Conservation (phyloP, 1,140 invertebrate species). For the Prorops nasuta region DNA sequence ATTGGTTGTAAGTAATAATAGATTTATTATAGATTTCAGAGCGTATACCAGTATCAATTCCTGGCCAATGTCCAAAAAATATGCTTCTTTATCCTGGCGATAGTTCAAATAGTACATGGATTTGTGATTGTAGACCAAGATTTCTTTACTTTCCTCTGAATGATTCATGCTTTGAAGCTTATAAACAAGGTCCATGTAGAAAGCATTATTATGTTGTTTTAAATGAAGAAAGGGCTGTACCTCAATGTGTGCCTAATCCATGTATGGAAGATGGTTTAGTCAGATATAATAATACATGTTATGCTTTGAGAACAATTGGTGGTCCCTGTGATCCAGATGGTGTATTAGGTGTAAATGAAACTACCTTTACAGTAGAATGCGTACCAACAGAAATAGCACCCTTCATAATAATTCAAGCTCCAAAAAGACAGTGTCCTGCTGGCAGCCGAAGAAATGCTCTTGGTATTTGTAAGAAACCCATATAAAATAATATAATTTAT, state of each 20-base stretch:
- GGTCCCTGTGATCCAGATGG: conserved; percentile 43
- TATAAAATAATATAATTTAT: conserved; percentile 2
- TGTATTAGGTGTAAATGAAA: conserved; percentile 35
- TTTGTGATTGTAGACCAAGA: conserved; percentile 67
- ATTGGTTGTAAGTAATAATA: background rate
- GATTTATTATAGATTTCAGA: conserved; percentile 25
- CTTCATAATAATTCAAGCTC: conserved; percentile 31
- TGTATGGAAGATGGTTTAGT: conserved; percentile 58
- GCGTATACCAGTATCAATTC: conserved; percentile 56
- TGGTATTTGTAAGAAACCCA: conserved; percentile 30
- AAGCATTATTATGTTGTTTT: conserved; percentile 59
- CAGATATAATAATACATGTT: conserved; percentile 55
- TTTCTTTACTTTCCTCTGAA: conserved; percentile 63
- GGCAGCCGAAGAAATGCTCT: conserved; percentile 38
- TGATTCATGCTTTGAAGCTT: conserved; percentile 63
- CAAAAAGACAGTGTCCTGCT: conserved; percentile 29
- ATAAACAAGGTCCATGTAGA: conserved; percentile 63
- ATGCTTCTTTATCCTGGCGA: conserved; percentile 66
- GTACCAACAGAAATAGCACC: conserved; percentile 13
- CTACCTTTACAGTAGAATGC: conserved; percentile 41
- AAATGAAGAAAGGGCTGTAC: conserved; percentile 52
- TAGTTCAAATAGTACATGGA: conserved; percentile 59
- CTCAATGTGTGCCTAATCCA: conserved; percentile 62
- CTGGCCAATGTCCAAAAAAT: conserved; percentile 60
- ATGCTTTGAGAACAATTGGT: conserved; percentile 45